Base-by-base conservation (phyloP, 1,140 invertebrate genomes). In the Drosophila insularis region DNA sequence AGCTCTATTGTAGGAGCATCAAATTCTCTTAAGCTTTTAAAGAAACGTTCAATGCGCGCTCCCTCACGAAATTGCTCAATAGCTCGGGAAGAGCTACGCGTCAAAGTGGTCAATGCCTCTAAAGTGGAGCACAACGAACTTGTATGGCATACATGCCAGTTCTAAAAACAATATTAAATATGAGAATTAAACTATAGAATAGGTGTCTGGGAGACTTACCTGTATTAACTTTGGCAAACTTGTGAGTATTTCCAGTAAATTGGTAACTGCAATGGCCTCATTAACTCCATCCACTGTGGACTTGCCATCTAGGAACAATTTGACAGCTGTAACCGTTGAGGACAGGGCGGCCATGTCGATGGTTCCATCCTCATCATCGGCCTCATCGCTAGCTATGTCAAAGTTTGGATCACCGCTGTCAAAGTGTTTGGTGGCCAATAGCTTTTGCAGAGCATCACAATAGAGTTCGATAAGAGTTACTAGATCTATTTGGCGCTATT, bases 401-500 rank as follows among this genome's bases (percentile, higher is more conserved):
- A 91, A 91, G 35, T 64, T 81, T n/a, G 72, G 79, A 31, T 55
- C 78, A 40, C 69, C 72, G 62, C 77, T 79, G 6, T 78, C 81
- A 58, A 92, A 92, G 37, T 91, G 74, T 11, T 73, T 85, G 4
- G 91, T 92, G 50, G 73, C 89, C 67, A 92, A 50, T 21, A 92
- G 68, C 63, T 80, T 70, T 68, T 82, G 78, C 40, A 92, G 74
- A 37, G 78, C 91, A 92, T 92, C 92, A 93, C 85, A 78, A 86
- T 93, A 94, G 59, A 93, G 93, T 81, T 94, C 93, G 53, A 94
- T 92, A 54, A 94, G 91, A 31, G 93, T 93, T 59, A 92, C 89
- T 54, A 94, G 91, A 74, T 95, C 94, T 72, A 95, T 93, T 92
- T 95, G 94, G 67, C 94, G 92, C 94, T 94, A n/a, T 10, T 8